Percentiles rank a stretch among this genome's conserved stretches.
phyloP scores from a whole-genome alignment of 1,140 invertebrate genomes.

The Triops longicaudatus region DNA sequence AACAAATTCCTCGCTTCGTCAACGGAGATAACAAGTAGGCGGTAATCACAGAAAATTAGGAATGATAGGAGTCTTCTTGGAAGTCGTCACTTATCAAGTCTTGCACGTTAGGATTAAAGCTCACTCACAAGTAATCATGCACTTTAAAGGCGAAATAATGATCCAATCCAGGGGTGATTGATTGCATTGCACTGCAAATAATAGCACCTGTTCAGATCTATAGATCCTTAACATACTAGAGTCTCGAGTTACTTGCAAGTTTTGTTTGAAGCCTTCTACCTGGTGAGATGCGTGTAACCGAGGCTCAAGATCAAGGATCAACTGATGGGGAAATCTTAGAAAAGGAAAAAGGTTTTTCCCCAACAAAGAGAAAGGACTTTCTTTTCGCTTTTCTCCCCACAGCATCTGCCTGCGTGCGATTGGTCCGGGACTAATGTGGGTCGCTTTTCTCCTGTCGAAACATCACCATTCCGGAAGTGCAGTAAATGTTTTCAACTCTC shows the following conservation, averaged over 20 bases:
- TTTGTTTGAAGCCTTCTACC: too few species aligned
- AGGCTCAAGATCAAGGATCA: constrained; percentile 14
- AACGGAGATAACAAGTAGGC: background rate
- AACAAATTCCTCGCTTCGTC: background rate
- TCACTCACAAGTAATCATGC: too few species aligned
- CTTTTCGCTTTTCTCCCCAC: constrained; percentile 4
- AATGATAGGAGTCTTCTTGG: background rate
- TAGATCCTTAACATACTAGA: too few species aligned
- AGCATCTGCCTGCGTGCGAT: constrained; percentile 9
- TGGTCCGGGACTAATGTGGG: constrained; percentile 5
- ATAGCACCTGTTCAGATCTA: too few species aligned
- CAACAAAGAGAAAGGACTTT: background rate
- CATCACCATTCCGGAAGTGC: background rate
- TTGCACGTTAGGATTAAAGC: too few species aligned
- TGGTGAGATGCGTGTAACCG: background rate
- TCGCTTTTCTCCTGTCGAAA: constrained; percentile 3
- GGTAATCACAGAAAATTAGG: background rate
- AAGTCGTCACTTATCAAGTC: too few species aligned
- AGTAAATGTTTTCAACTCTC: background rate
- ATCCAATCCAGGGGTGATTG: too few species aligned
- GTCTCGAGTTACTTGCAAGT: too few species aligned
- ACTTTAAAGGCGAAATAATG: too few species aligned
- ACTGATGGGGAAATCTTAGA: background rate
- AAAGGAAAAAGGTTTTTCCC: background rate
- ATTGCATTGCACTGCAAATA: too few species aligned